These are phyloP conservation scores for Drosophila mulleri DNA, from an alignment of 2,888 invertebrate genomes.

Conservation along the genomic window DNA sequence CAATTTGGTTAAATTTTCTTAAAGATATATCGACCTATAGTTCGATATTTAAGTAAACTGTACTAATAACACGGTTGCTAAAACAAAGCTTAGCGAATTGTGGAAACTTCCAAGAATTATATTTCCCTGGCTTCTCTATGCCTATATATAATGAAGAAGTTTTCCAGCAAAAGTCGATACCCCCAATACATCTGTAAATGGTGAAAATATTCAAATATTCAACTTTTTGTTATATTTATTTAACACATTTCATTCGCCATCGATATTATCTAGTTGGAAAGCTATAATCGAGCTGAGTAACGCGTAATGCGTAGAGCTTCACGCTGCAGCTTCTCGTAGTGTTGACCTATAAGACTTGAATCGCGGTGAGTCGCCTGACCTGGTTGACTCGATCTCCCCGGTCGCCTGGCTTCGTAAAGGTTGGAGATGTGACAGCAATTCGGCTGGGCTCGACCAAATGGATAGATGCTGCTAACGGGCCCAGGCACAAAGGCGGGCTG, in stretches of 20 bases:
- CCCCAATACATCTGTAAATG: not conserved
- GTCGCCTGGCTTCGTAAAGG: not conserved
- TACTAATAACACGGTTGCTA: no score
- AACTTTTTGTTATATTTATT: not conserved
- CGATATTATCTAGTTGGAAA: not conserved
- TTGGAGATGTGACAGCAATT: slow-evolving; percentile 38
- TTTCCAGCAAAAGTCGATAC: not conserved
- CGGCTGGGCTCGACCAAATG: slow-evolving; percentile 15
- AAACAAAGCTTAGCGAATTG: no score
- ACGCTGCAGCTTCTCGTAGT: slow-evolving; percentile 38
- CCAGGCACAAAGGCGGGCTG: not conserved
- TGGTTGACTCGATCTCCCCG: no score
- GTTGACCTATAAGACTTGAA: slow-evolving; percentile 1
- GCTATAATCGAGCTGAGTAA: not conserved
- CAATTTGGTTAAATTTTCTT: not conserved
- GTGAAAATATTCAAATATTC: not conserved
- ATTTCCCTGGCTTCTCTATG: not conserved
- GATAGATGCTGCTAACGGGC: slow-evolving; percentile 8
- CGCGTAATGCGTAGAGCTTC: slow-evolving; percentile 18
- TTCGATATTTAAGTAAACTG: not conserved
- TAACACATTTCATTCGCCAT: no score
- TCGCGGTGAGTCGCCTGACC: no score
- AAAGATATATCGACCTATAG: no score
- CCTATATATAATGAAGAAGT: not conserved
- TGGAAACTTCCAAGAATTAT: no score